A percentile compares a stretch with the other conserved stretches of the same genome.
Evolutionary conservation across 2,113 vertebrate species (phyloP).

Genomic region (Aphelocoma coerulescens): DNA sequence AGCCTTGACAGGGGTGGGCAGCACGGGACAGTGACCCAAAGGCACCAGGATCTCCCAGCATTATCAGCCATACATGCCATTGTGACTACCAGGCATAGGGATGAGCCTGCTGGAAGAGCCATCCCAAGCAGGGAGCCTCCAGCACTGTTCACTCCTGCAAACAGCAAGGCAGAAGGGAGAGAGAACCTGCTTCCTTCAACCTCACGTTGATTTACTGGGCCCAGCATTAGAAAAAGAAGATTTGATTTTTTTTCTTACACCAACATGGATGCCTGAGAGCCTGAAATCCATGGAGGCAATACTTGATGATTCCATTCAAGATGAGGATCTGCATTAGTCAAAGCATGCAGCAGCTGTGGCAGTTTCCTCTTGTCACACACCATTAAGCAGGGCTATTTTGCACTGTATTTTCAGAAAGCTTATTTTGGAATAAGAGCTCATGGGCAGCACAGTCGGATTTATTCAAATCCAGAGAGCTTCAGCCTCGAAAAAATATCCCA

Average conservation of each 20-base stretch:
- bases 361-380: neutral
- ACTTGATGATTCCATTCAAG: neutral
- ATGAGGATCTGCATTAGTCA: neutral
- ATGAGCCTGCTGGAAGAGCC: neutral
- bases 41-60: neutral
- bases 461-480: neutral
- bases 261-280: neutral
- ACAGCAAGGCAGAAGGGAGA: neutral
- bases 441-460: neutral
- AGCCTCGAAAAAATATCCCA: neutral
- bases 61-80: accelerated
- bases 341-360: neutral
- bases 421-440: neutral
- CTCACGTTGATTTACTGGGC: neutral
- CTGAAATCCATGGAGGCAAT: neutral
- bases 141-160: neutral
- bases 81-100: neutral
- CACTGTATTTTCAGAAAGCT: neutral
- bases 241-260: neutral
- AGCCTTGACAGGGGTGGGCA: neutral
- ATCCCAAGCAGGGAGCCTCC: neutral
- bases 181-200: neutral
- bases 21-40: neutral
- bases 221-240: neutral
- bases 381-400: neutral